phyloP scores from a whole-genome alignment of 2,113 vertebrate genomes.

The Brienomyrus brachyistius region DNA sequence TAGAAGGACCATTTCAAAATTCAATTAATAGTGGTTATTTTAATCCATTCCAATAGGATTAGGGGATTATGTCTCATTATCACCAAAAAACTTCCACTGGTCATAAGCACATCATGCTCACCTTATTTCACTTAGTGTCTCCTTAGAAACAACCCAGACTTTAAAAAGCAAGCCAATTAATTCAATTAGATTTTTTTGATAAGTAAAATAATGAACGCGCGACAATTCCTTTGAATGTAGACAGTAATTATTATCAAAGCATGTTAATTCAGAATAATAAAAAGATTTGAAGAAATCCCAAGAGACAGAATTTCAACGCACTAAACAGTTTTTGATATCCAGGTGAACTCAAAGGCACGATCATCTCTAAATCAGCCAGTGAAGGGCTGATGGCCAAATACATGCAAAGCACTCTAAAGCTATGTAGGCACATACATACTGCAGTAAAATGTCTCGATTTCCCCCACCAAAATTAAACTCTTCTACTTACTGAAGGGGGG shows the following conservation, averaged over 20 bases:
- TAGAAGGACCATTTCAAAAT: conserved; percentile 3
- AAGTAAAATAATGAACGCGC: not conserved
- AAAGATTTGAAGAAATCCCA: not conserved
- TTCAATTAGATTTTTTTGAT: not conserved
- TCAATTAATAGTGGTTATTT: conserved; percentile 25
- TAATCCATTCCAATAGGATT: conserved; percentile 29
- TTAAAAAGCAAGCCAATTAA: conserved; percentile 9
- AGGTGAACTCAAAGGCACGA: not conserved
- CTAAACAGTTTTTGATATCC: not conserved
- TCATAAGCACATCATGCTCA: not conserved
- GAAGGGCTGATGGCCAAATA: not conserved
- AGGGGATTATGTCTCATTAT: conserved; percentile 23
- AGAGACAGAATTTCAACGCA: not conserved
- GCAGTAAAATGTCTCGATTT: not conserved
- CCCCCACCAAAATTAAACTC: not conserved
- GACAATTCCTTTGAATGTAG: not conserved
- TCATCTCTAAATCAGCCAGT: not conserved
- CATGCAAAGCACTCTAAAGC: not conserved
- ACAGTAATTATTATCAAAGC: not conserved
- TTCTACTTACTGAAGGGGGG: no score
- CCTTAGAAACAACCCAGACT: conserved; percentile 3
- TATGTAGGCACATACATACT: not conserved
- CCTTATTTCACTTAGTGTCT: not conserved
- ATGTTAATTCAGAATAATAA: not conserved
- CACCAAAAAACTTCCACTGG: conserved; percentile 15